These are phyloP conservation scores for Apogon hyalosoma DNA, from an alignment of 2,797 vertebrate species.

Conservation along the genomic window DNA sequence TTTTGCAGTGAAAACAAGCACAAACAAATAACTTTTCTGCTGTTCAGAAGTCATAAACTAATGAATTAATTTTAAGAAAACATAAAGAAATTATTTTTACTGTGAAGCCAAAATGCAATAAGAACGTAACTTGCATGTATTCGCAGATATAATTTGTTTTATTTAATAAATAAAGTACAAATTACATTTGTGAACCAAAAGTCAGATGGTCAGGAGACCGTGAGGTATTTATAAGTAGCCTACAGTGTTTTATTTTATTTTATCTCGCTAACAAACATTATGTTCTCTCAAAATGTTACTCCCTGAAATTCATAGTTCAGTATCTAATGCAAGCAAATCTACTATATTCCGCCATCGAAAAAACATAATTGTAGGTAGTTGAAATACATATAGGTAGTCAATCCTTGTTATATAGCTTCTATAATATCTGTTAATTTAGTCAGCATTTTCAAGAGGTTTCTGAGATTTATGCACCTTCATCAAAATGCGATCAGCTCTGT, in stretches of 20 bases:
- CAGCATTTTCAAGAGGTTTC: slow-evolving; percentile 56
- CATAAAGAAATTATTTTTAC: not conserved
- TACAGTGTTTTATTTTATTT: slow-evolving; percentile 78
- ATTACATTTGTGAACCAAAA: slow-evolving; percentile 87
- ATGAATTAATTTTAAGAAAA: not conserved
- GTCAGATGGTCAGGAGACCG: slow-evolving; percentile 91
- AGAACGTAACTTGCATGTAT: slow-evolving; percentile 37
- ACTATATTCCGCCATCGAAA: slow-evolving; percentile 48
- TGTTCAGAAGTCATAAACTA: not conserved
- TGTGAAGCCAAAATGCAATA: slow-evolving; percentile 15
- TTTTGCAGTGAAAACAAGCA: not conserved
- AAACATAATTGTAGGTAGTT: slow-evolving; percentile 80
- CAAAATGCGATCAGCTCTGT: slow-evolving; percentile 49
- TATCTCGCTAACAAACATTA: slow-evolving; percentile 69
- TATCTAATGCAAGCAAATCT: slow-evolving; percentile 68
- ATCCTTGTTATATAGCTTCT: slow-evolving; percentile 67
- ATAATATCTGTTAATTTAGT: slow-evolving; percentile 52
- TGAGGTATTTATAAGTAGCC: slow-evolving; percentile 91
- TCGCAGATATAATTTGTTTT: slow-evolving; percentile 85
- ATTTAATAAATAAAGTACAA: slow-evolving; percentile 88
- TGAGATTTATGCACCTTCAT: slow-evolving; percentile 58
- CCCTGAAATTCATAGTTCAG: slow-evolving; percentile 76
- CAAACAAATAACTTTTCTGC: not conserved
- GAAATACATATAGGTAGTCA: slow-evolving; percentile 83
- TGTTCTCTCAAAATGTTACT: slow-evolving; percentile 72